Evolutionary conservation across 2,888 invertebrate genomes (phyloP).

Genomic region (Neoaliturus tenellus): DNA sequence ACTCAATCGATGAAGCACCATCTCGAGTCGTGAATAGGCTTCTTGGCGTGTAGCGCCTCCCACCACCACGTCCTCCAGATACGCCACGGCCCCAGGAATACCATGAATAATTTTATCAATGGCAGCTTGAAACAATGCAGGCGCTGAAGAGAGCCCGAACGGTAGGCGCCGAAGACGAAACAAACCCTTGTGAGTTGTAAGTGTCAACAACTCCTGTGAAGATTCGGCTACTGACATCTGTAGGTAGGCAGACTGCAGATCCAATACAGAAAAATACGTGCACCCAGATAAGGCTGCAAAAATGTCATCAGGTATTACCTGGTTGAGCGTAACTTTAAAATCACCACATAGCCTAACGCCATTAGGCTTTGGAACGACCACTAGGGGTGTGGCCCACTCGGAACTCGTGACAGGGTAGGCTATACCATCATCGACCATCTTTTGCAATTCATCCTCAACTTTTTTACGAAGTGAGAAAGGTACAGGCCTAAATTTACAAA

Average conservation of each 20-base stretch:
- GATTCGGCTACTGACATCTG: conserved; percentile 60
- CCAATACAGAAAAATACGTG: background rate
- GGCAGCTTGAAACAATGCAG: conserved; percentile 62
- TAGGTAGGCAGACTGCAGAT: conserved; percentile 63
- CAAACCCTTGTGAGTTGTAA: conserved; percentile 65
- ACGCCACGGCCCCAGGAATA: conserved; percentile 54
- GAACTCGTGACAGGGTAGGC: background rate
- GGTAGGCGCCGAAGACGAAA: conserved; percentile 60
- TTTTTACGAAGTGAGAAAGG: background rate
- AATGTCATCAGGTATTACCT: background rate
- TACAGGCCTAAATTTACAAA: background rate
- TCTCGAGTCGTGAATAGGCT: background rate
- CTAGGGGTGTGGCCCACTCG: background rate
- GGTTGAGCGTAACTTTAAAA: background rate
- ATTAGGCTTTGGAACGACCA: background rate
- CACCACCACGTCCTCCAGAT: conserved; percentile 65
- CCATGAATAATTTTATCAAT: conserved; percentile 59
- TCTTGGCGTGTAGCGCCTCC: conserved; percentile 44
- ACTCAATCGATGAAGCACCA: background rate
- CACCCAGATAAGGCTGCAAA: background rate
- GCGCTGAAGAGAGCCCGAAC: conserved; percentile 63
- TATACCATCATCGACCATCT: background rate
- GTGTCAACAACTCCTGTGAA: background rate
- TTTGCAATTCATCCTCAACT: background rate
- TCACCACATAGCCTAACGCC: background rate